These are phyloP conservation scores for Aleadryas rufinucha DNA, from an alignment of 2,113 vertebrate species.

Conservation along the genomic window DNA sequence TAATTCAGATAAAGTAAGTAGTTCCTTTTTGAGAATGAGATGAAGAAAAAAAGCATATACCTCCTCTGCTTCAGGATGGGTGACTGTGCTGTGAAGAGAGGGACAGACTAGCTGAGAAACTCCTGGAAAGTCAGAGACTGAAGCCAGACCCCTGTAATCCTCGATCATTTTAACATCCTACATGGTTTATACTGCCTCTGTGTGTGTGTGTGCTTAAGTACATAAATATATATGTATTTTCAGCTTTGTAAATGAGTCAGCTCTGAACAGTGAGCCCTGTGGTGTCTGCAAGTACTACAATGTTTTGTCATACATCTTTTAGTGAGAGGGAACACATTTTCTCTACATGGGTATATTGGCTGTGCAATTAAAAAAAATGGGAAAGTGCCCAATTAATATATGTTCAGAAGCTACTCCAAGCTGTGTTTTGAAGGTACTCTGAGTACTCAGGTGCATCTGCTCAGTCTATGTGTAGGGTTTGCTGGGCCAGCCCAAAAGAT, in stretches of 20 bases:
- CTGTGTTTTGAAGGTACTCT: background rate
- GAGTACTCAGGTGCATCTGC: background rate
- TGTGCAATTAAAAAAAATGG: background rate
- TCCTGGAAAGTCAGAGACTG: background rate
- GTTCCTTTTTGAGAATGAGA: background rate
- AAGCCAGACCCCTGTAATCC: background rate
- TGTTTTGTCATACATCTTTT: background rate
- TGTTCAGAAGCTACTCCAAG: background rate
- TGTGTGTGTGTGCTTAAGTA: background rate
- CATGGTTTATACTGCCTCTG: background rate
- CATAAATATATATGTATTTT: background rate
- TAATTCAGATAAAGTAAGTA: background rate
- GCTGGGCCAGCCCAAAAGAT: background rate
- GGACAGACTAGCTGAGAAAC: background rate
- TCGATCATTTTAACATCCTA: background rate
- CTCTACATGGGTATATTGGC: background rate
- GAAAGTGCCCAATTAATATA: background rate
- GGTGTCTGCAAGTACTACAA: background rate
- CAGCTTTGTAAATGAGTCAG: background rate
- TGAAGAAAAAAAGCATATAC: background rate
- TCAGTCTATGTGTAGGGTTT: background rate
- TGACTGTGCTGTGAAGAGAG: accelerated
- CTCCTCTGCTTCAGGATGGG: background rate
- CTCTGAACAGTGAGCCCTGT: background rate
- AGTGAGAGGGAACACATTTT: background rate